Base-by-base conservation (phyloP, 2,113 vertebrate genomes). In the Desmodus rotundus region DNA sequence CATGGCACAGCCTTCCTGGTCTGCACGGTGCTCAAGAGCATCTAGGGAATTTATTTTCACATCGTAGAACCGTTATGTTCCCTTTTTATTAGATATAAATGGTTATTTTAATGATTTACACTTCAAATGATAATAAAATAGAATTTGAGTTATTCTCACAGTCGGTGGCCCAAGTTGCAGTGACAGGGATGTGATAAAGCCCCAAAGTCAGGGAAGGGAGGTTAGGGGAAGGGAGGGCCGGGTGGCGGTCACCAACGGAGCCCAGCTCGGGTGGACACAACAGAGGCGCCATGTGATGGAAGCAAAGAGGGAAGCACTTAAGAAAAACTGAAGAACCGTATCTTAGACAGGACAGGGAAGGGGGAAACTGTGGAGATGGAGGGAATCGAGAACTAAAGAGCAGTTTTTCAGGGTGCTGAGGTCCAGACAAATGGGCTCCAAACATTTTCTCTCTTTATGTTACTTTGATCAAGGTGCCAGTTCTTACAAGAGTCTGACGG, bases 1-100 rank as follows among this genome's bases (percentile, higher is more conserved):
- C 38, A 3, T 12, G 58, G 28, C 0, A 12, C 58, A 12, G 26
- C n/a, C 58, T 73, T 74, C 67, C 26, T 0, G 13, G 54, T 43
- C 43, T 36, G 3, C 3, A 8, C 0, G 1, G n/a, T 0, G 41
- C 52, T 84, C 26, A 41, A 12, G 2, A n/a, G 24, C 16, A 54
- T 5, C 13, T 20, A 9, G 38, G 20, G 45, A 2, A 43, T 82
- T 81, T 41, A n/a, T 52, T 74, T 74, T 77, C 31, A 52, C 10
- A 13, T 8, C 8, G 7, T 17, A n/a, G 31, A 74, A 58, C 2
- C n/a, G 74, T 56, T 63, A n/a, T 56, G 83, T 43, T 76, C 16
- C 73, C 17, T 28, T 70, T 85, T 52, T 17, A 65, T 52, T 17
- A 65, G 58, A 43, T 70, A 31, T 33, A 26, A 56, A 16, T 72